Evolutionary conservation across 2,113 vertebrate genomes (phyloP).

Genomic region (Phalacrocorax brasilianus): DNA sequence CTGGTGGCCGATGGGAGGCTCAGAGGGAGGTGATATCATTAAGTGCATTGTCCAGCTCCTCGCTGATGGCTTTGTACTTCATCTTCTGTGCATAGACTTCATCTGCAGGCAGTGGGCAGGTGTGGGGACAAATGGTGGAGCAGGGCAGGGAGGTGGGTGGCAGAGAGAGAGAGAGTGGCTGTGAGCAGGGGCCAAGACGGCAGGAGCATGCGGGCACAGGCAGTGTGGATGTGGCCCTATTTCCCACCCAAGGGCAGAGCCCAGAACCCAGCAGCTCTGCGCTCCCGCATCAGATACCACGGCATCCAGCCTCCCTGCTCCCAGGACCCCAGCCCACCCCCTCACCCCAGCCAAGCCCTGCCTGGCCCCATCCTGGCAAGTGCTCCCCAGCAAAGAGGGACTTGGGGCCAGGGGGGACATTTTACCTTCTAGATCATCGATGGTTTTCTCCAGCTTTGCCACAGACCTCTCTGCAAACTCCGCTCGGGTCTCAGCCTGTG

Average conservation of each 20-base stretch:
- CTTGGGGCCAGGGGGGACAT: neutral
- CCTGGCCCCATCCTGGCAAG: neutral
- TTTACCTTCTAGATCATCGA: conserved; percentile 98
- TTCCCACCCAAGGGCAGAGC: neutral
- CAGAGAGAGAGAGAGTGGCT: neutral
- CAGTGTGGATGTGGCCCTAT: neutral
- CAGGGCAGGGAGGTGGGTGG: neutral
- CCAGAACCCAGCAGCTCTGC: neutral
- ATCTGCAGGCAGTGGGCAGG: conserved; percentile 72
- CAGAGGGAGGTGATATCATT: conserved; percentile 97
- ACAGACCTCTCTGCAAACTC: conserved; percentile 97
- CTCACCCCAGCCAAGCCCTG: neutral
- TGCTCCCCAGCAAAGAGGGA: neutral
- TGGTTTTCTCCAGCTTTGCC: conserved; percentile 97
- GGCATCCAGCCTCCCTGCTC: neutral
- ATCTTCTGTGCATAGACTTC: conserved; percentile 99
- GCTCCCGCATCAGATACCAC: accelerated
- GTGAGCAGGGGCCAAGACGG: neutral
- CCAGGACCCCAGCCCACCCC: neutral
- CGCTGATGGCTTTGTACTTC: conserved; percentile 98
- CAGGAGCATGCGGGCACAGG: neutral
- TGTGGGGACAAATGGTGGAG: neutral
- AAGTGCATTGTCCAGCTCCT: conserved; percentile 97
- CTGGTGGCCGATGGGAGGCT: neutral
- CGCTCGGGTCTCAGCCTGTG: conserved; percentile 92